Conservation (phyloP, 1,140 invertebrate species). For the Drosophila pseudoananassae region DNA sequence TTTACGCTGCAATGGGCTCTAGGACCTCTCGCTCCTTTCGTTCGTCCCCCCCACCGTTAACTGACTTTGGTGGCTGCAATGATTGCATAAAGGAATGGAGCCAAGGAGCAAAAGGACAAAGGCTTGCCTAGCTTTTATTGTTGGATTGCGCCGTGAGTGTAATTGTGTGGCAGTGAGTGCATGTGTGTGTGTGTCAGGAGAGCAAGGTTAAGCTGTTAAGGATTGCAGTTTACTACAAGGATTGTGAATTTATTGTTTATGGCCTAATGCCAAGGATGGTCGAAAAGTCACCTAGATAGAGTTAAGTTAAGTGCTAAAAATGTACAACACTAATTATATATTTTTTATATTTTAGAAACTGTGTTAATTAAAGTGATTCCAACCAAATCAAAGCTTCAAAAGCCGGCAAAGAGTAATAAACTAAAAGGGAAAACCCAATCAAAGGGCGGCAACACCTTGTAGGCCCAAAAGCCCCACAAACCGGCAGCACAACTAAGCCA, state of each 20-base stretch:
- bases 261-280: not conserved
- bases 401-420: slow-evolving; percentile 15
- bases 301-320: not conserved
- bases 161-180: slow-evolving; percentile 7
- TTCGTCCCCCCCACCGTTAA: slow-evolving; percentile 1
- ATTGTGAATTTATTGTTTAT: not conserved
- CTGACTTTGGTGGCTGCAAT: slow-evolving; percentile 55
- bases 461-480: slow-evolving; percentile 9
- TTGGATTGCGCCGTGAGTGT: slow-evolving; percentile 27
- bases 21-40: slow-evolving; percentile 7
- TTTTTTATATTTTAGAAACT: slow-evolving; percentile 20
- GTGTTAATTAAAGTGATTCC: slow-evolving; percentile 29
- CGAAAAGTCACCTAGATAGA: not conserved
- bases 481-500: not conserved
- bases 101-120: slow-evolving; percentile 55
- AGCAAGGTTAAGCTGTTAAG: slow-evolving; percentile 46
- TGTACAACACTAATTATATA: not conserved
- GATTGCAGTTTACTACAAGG: slow-evolving; percentile 18
- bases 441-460: slow-evolving; percentile 11
- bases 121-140: slow-evolving; percentile 46
- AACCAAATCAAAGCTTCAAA: slow-evolving; percentile 15
- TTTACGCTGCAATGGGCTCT: slow-evolving; percentile 58
- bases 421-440: slow-evolving; percentile 36
- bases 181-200: slow-evolving; percentile 15
- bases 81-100: slow-evolving; percentile 68